phyloP scores from a whole-genome alignment of 2,888 invertebrate species.

The Platypus cylindrus region DNA sequence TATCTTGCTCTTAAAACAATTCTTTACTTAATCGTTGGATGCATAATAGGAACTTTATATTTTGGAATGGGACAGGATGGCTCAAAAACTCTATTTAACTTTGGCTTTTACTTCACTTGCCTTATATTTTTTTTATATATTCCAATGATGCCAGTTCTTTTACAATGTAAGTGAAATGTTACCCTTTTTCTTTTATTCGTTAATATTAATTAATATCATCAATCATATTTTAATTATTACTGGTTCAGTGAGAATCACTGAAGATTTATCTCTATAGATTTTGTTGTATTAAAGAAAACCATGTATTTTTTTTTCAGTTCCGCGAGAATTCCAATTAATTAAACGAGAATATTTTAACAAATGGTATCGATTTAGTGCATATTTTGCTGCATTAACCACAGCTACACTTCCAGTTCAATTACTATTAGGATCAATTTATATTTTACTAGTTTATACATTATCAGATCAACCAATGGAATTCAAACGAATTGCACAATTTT shows the following conservation, averaged over 20 bases:
- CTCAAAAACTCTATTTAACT: constrained; percentile 71
- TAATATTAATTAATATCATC: no score
- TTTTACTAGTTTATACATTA: constrained; percentile 57
- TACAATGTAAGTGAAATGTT: constrained; percentile 75
- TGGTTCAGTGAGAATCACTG: neutral
- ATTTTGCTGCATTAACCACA: constrained; percentile 62
- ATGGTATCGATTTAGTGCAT: constrained; percentile 71
- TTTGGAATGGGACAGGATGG: constrained; percentile 65
- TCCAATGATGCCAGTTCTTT: constrained; percentile 68
- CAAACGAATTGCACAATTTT: constrained; percentile 53
- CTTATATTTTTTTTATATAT: constrained; percentile 68
- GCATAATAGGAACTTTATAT: constrained; percentile 58
- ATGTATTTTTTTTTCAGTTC: constrained; percentile 45
- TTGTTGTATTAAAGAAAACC: constrained; percentile 3
- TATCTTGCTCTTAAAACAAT: constrained; percentile 57
- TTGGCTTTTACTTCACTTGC: constrained; percentile 71
- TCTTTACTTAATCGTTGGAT: constrained; percentile 54
- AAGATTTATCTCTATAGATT: constrained; percentile 5
- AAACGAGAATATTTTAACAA: constrained; percentile 76
- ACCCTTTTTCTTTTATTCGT: no score
- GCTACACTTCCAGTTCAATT: constrained; percentile 61
- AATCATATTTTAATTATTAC: no score
- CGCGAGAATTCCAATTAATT: constrained; percentile 60
- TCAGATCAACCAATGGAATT: constrained; percentile 67
- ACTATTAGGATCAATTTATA: constrained; percentile 51